Evolutionary conservation across 1,140 invertebrate species (phyloP), one percentile per base, ranked within the genome.

Genomic region (Ostrea edulis): DNA sequence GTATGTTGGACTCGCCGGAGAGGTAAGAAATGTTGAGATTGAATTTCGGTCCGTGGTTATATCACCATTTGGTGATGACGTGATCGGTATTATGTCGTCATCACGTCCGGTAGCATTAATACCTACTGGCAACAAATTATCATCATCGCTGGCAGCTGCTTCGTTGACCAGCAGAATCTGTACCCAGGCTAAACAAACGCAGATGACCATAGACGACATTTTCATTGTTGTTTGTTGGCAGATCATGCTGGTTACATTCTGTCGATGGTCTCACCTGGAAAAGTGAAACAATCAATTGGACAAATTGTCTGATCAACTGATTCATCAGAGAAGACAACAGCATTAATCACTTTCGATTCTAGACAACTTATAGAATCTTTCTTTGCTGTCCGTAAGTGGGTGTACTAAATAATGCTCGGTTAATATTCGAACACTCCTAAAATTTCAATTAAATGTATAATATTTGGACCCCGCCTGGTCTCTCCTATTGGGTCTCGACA

Each of bases 281-380:
- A 77, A 25, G 25, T 77, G 68, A 25, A 77, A 77, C 68, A 77
- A 77, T 29, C 68, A 35, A 62, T 62, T 77, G 29, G 68, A 77
- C 29, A 8, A 17, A 77, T 29, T 62, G 55, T 62, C 55, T 62
- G 17, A 77, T 35, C 68, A 77, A 25, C 29, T 25, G 25, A 77
- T 77, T 77, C 68, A 77, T 77, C 68, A 17, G 29, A 35, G 68
- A 20, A 62, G n/a, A 62, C 55, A 17, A 62, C 55, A 62, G 5
- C 17, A 62, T 62, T 62, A 17, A 62, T 17, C 55, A 62, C 17
- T 62, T 44, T 44, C 35, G 5, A 44, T 44, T 44, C 35, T 44
- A 44, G 5, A 2, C 35, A 44, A 44, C 35, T 44, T 44, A 44
- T 2, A 44, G 35, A 44, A 5, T n/a, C n/a, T n/a, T n/a, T n/a